phyloP scores from a whole-genome alignment of 2,113 vertebrate species.

The Tringa solitaria region DNA sequence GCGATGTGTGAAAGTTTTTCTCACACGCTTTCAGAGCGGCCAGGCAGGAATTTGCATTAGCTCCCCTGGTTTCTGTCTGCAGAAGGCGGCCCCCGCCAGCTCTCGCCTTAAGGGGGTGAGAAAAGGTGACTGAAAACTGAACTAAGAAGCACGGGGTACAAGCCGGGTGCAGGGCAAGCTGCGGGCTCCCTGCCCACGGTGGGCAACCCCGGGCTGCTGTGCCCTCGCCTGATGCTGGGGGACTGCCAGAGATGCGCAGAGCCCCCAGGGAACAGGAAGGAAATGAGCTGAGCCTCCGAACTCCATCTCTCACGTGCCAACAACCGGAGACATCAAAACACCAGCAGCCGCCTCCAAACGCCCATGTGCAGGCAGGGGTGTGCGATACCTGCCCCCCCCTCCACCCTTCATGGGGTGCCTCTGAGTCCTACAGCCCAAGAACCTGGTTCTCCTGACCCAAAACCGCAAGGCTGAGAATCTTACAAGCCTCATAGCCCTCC shows the following conservation, averaged over 20 bases:
- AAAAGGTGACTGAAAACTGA: background rate
- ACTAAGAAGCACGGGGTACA: accelerated
- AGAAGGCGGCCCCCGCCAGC: background rate
- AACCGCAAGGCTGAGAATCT: too few relatives aligned
- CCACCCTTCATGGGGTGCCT: accelerated
- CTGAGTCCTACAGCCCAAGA: accelerated
- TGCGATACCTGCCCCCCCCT: background rate
- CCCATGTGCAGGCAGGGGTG: accelerated
- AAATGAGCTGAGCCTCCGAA: background rate
- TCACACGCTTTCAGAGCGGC: background rate
- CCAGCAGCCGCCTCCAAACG: accelerated
- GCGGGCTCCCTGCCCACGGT: background rate
- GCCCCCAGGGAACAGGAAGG: background rate
- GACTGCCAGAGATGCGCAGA: accelerated
- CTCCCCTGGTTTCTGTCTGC: accelerated
- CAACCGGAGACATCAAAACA: accelerated
- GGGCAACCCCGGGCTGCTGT: accelerated
- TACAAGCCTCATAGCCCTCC: background rate
- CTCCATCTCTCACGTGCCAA: background rate
- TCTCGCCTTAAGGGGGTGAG: background rate
- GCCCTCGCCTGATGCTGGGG: accelerated
- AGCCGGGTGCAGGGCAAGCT: background rate
- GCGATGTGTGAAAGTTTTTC: accelerated
- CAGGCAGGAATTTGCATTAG: accelerated
- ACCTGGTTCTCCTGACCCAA: accelerated